Base-by-base conservation (phyloP, 2,113 vertebrate species). In the Neoarius graeffei region DNA sequence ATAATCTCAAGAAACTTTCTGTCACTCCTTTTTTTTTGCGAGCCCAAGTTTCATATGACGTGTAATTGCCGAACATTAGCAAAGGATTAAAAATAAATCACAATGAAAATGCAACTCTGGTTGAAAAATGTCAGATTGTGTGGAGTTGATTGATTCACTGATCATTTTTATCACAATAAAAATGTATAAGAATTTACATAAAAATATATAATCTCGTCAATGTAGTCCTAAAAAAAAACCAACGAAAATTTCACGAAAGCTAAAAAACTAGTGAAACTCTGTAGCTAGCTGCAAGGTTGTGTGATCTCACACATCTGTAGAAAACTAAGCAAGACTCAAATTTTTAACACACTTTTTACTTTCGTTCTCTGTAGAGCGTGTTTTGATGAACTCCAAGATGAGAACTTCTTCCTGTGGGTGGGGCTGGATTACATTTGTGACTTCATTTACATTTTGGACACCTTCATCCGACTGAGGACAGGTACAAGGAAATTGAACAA, bases 351-450 rank as follows among this genome's bases (percentile, higher is more conserved):
- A 56, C 15, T 25, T 81, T 86, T 76, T 11, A 79, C 23, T 84
- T 17, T 86, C 25, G 84, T 3, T 56, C 27, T 89, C 79, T 87
- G 13, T 90, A 99, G 98, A 94, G 97, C 98, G 54, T 99, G 98
- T 87, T 99, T 98, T 93, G 96, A 95, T 90, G 93, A 95, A 81
- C 94, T 99, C 59, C 98, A 99, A 82, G 93, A 93, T 81, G 86
- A 76, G 23, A 96, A 96, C 76, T 94, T 94, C 85, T 90, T 96
- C 91, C 94, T 96, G 84, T 99, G 98, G 98, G 91, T 99, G 92
- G 96, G 96, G 88, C 52, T 99, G 84, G 98, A 99, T 93, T 99
- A 98, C 80, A 30, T 96, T 86, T 97, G 96, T 0, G 98, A 99
- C 6, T 13, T 86, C 13, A 85, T 99, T 89, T 99, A 99, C 91